phyloP scores from a whole-genome alignment of 2,113 vertebrate species.

The Mirza zaza region DNA sequence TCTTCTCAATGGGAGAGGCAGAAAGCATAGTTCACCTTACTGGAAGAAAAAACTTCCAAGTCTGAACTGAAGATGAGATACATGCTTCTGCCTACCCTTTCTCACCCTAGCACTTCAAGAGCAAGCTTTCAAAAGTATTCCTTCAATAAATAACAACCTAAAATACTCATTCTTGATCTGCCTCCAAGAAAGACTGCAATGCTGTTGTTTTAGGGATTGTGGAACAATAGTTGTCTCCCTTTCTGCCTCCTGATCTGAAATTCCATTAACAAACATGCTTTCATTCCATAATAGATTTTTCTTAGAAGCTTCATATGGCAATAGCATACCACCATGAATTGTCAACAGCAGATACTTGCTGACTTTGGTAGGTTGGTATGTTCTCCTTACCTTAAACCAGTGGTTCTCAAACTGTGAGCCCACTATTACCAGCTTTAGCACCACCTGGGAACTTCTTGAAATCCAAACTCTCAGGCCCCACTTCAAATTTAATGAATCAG shows the following conservation, averaged over 20 bases:
- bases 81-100: not conserved
- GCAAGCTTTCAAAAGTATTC: constrained; percentile 12
- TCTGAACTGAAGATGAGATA: not conserved
- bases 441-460: not conserved
- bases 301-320: constrained; percentile 22
- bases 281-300: constrained; percentile 13
- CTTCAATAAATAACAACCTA: constrained; percentile 22
- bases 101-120: not conserved
- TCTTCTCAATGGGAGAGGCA: not conserved
- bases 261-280: constrained; percentile 48
- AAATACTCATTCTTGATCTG: constrained; percentile 35
- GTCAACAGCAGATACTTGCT: not conserved
- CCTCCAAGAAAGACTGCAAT: constrained; percentile 38
- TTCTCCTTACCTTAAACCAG: not conserved
- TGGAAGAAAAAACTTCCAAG: not conserved
- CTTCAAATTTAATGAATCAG: not conserved
- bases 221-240: constrained; percentile 21
- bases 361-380: not conserved
- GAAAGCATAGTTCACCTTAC: not conserved
- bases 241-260: constrained; percentile 13
- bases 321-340: not conserved
- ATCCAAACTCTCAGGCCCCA: not conserved
- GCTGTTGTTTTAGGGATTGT: not conserved
- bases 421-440: not conserved
- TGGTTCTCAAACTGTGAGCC: not conserved